Conservation (phyloP, 92 coral and sea anemone species). For the Montipora capitata region DNA sequence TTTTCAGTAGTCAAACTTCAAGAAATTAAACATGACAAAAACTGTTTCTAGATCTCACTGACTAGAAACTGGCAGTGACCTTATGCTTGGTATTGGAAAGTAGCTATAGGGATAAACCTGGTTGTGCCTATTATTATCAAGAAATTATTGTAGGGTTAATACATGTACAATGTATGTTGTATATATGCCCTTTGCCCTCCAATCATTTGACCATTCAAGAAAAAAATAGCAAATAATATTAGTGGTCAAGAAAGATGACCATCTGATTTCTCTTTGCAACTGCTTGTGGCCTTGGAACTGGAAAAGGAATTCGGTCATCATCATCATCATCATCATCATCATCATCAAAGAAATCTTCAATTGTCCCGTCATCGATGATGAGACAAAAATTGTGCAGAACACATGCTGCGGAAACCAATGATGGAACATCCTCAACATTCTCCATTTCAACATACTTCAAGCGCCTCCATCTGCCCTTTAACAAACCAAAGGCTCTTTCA, state of each 20-base stretch:
- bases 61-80: too few relatives aligned
- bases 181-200: constrained; percentile 8
- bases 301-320: constrained; percentile 13
- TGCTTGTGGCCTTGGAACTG: constrained; percentile 20
- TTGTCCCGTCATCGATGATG: constrained; percentile 34
- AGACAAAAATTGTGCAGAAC: constrained; percentile 69
- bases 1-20: too few relatives aligned
- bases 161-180: neutral
- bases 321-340: constrained; percentile 12
- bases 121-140: neutral
- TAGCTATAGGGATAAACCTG: too few relatives aligned
- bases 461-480: constrained; percentile 20
- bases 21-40: too few relatives aligned
- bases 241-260: constrained; percentile 22
- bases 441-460: constrained; percentile 54
- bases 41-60: too few relatives aligned
- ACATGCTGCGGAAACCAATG: constrained; percentile 58
- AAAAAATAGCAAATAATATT: neutral
- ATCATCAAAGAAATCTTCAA: constrained; percentile 48
- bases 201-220: constrained; percentile 1
- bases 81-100: too few relatives aligned
- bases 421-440: constrained; percentile 30
- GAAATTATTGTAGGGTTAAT: neutral
- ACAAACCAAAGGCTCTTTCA: constrained; percentile 68
- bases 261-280: constrained; percentile 49